Evolutionary conservation across 2,113 vertebrate genomes (phyloP).

Genomic region (Dolichallabes microphthalmus): DNA sequence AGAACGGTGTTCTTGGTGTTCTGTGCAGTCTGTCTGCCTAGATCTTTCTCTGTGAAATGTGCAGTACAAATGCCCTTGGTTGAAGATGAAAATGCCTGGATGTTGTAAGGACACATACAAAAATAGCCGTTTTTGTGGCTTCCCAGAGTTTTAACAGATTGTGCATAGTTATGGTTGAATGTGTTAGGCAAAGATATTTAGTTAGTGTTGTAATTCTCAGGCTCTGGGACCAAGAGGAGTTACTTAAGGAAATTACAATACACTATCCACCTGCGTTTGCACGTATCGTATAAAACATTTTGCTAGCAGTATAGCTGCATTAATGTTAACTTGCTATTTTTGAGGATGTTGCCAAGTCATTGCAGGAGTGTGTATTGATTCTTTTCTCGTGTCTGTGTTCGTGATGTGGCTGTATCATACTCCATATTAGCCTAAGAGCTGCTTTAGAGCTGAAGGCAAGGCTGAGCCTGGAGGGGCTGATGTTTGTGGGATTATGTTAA

Average conservation of each 20-base stretch:
- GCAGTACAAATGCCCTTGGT: not conserved
- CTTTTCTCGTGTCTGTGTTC: constrained; percentile 6
- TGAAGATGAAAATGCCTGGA: not conserved
- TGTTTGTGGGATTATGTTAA: no score
- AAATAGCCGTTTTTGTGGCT: not conserved
- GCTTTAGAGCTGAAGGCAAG: constrained; percentile 13
- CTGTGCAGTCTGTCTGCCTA: not conserved
- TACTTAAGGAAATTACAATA: not conserved
- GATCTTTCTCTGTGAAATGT: constrained; percentile 11
- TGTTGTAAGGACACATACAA: not conserved
- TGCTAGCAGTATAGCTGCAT: not conserved
- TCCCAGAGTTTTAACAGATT: not conserved
- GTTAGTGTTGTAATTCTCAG: not conserved
- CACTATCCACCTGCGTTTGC: not conserved
- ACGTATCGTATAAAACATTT: not conserved
- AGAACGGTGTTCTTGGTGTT: constrained; percentile 34
- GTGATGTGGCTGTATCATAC: not conserved
- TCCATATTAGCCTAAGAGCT: constrained; percentile 32
- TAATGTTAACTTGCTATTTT: not conserved
- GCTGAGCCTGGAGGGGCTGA: not conserved
- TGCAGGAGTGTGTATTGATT: constrained; percentile 26
- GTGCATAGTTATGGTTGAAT: not conserved
- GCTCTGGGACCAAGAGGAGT: not conserved
- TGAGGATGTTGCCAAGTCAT: constrained; percentile 40
- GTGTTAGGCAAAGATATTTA: not conserved